A percentile compares a stretch with the other conserved stretches of the same genome.
These are phyloP conservation scores for Isichthys henryi DNA, from an alignment of 2,113 vertebrate genomes.

Conservation along the genomic window DNA sequence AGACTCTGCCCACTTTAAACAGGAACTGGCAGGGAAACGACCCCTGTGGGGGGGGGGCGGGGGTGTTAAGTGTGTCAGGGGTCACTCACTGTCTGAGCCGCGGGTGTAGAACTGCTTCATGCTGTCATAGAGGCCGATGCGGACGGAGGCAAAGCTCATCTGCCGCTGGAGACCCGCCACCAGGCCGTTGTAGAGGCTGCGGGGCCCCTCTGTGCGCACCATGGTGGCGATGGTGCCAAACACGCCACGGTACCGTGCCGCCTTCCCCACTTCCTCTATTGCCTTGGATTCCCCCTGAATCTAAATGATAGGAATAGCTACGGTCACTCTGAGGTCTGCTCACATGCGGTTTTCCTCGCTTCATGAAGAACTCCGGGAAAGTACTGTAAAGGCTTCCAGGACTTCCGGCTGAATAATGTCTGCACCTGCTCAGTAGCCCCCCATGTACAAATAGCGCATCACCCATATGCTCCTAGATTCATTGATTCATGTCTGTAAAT, in stretches of 20 bases:
- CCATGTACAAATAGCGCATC: background rate
- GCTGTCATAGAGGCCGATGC: constrained; percentile 69
- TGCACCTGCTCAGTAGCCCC: background rate
- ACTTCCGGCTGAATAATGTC: background rate
- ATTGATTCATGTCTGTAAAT: background rate
- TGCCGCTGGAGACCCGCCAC: constrained; percentile 73
- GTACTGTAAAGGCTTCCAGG: background rate
- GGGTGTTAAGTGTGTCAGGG: background rate
- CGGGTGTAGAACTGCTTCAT: constrained; percentile 77
- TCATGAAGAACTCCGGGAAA: background rate
- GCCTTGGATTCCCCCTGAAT: constrained; percentile 70
- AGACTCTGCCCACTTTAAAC: background rate
- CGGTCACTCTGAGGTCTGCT: background rate
- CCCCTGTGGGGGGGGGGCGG: background rate
- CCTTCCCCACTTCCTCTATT: constrained; percentile 18
- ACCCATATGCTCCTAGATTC: background rate
- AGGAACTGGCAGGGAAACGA: background rate
- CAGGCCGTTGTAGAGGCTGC: constrained; percentile 69
- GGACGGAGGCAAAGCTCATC: constrained; percentile 71
- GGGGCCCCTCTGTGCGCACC: constrained; percentile 64
- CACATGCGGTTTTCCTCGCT: background rate
- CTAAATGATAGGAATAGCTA: constrained; percentile 47
- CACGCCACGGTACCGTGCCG: constrained; percentile 59
- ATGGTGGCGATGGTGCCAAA: constrained; percentile 71
- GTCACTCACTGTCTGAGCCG: constrained; percentile 71